phyloP scores from a whole-genome alignment of 2,797 vertebrate genomes.

The Fundulus diaphanus region DNA sequence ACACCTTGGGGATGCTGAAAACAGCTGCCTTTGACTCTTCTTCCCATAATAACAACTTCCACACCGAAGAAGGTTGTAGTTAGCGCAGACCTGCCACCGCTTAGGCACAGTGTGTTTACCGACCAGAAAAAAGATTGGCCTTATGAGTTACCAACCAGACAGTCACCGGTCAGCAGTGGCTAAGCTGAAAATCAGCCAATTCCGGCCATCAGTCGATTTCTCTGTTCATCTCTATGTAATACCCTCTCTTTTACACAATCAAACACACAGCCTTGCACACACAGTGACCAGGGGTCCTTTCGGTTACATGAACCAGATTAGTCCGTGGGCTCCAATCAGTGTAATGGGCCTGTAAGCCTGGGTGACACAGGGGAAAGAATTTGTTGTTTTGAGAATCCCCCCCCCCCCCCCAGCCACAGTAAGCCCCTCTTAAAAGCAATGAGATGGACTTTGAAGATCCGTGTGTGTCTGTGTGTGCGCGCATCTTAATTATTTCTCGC shows the following conservation, averaged over 20 bases:
- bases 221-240: background rate
- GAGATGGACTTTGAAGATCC: conserved; percentile 68
- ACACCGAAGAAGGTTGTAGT: background rate
- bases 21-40: background rate
- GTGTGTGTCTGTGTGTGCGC: conserved; percentile 23
- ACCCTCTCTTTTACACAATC: background rate
- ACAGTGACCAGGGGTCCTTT: conserved; percentile 59
- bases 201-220: background rate
- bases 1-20: background rate
- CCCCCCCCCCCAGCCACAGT: conserved; percentile 59
- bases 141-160: background rate
- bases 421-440: conserved; percentile 74
- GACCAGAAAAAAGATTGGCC: background rate
- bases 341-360: conserved; percentile 79
- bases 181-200: background rate
- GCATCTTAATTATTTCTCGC: conserved; percentile 15
- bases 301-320: conserved; percentile 77
- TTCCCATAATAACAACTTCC: background rate
- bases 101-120: background rate
- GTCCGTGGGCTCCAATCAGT: conserved; percentile 76
- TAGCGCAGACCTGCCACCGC: background rate
- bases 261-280: conserved; percentile 14
- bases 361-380: conserved; percentile 73
- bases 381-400: conserved; percentile 75
- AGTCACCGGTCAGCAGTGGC: background rate